Base-by-base conservation (phyloP, 2,888 invertebrate genomes). In the Leptothorax acervorum region DNA sequence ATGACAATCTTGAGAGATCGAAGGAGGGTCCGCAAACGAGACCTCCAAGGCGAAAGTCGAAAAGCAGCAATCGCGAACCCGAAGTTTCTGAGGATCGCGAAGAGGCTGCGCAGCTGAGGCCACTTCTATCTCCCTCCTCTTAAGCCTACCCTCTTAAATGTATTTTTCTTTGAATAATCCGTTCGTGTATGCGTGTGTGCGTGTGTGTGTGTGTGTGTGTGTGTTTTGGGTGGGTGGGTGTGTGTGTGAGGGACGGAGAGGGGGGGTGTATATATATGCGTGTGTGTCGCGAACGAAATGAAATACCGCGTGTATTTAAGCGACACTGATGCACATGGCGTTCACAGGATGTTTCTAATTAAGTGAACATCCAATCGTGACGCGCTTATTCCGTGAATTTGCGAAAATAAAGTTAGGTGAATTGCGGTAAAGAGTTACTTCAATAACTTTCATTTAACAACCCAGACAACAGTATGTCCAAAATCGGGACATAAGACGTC, bases 81-180 rank as follows among this genome's bases (percentile, higher is more conserved):
- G 91, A 92, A 23, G 89, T 84, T 28, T 71, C 86, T 39, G 89
- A 90, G 57, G 92, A 91, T 66, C 91, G 88, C 73, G 91, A 93
- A 68, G 90, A 92, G 83, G 83, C 90, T 23, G 89, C 92, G 51
- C 93, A 93, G 83, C 86, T 93, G 55, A 92, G 92, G 87, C 92
- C 93, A 28, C 92, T 94, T 2, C 87, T 94, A 42, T 89, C 93
- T 73, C 90, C 92, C 23, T 91, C 93, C 42, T 93, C 92, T 81
- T 90, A 87, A 88, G 55, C 53, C 62, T 11, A 28, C 53, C 73
- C n/a, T 55, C 23, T 73, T 42, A 57, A 68, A 70, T 23, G 45
- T 79, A 74, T 65, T 68, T 82, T 63, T 60, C 15, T 79, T 62
- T 85, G 39, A 8, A 42, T 71, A 71, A 76, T 83, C 28, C 53